A percentile compares a stretch with the other conserved stretches of the same genome.
Conservation (phyloP, 2,888 invertebrate genomes). For the Cotesia congregata region DNA sequence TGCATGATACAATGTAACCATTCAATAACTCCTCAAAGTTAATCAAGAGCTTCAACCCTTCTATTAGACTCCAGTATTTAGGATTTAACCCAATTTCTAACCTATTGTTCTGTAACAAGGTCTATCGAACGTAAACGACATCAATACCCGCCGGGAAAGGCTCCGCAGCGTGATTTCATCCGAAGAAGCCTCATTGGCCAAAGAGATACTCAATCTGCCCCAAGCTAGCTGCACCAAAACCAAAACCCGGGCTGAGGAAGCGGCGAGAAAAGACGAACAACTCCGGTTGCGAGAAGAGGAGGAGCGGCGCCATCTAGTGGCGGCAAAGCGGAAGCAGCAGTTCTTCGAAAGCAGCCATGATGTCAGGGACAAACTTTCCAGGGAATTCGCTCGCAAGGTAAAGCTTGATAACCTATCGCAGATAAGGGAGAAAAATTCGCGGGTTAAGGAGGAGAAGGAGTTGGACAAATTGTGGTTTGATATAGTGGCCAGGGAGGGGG, state of each 20-base stretch:
- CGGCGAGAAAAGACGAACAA: constrained; percentile 70
- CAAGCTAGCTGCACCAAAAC: constrained; percentile 62
- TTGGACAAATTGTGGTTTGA: constrained; percentile 76
- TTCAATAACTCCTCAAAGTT: background rate
- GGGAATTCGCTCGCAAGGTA: constrained; percentile 72
- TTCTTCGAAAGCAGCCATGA: constrained; percentile 69
- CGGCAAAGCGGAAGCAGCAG: constrained; percentile 69
- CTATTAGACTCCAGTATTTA: constrained; percentile 30
- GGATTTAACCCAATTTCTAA: constrained; percentile 2
- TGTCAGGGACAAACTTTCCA: constrained; percentile 70
- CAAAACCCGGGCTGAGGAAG: constrained; percentile 72
- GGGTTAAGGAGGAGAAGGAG: constrained; percentile 73
- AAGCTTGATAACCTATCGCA: constrained; percentile 75
- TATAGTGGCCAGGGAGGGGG: constrained; percentile 74
- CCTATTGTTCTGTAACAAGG: constrained; percentile 56
- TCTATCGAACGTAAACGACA: constrained; percentile 70
- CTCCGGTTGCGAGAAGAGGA: constrained; percentile 72
- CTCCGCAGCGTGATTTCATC: constrained; percentile 66
- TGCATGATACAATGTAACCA: background rate
- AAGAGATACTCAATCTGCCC: constrained; percentile 72
- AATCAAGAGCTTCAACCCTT: constrained; percentile 3
- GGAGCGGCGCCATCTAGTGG: constrained; percentile 72
- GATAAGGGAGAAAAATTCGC: constrained; percentile 75
- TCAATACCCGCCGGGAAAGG: constrained; percentile 70
- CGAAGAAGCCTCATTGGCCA: constrained; percentile 72